Conservation (phyloP, 2,797 vertebrate species). For the Morelia viridis region DNA sequence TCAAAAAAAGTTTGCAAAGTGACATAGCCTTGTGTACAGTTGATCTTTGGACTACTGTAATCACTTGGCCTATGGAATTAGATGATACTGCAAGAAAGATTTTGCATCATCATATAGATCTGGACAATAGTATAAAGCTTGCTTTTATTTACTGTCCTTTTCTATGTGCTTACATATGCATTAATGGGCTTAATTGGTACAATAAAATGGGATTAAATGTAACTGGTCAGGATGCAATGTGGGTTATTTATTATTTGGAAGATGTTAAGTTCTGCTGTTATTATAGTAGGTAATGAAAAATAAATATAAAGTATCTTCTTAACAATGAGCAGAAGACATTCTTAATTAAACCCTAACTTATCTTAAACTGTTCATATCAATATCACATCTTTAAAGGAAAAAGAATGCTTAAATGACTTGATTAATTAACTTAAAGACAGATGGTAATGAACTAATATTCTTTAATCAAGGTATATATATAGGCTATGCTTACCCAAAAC, state of each 20-base stretch:
- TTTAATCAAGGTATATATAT: not conserved
- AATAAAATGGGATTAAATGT: not conserved
- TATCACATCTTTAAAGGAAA: not conserved
- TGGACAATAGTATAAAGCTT: constrained; percentile 9
- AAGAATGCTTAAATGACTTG: not conserved
- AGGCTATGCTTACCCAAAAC: not conserved
- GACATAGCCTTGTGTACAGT: not conserved
- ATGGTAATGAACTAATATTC: not conserved
- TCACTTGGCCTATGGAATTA: not conserved
- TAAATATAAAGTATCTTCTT: not conserved
- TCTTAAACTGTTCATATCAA: not conserved
- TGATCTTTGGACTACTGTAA: not conserved
- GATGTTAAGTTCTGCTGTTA: not conserved
- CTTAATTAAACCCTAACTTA: not conserved
- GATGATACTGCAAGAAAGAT: constrained; percentile 20
- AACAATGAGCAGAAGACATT: not conserved
- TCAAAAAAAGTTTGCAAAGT: not conserved
- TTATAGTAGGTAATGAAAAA: not conserved
- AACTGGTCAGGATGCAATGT: not conserved
- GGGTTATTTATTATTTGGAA: not conserved
- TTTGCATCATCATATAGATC: constrained; percentile 32
- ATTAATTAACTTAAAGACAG: not conserved
- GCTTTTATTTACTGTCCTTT: constrained; percentile 24
- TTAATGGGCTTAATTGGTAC: constrained; percentile 2
- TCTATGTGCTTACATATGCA: not conserved